These are phyloP conservation scores for Bucco capensis DNA, from an alignment of 2,113 vertebrate species.

Conservation along the genomic window DNA sequence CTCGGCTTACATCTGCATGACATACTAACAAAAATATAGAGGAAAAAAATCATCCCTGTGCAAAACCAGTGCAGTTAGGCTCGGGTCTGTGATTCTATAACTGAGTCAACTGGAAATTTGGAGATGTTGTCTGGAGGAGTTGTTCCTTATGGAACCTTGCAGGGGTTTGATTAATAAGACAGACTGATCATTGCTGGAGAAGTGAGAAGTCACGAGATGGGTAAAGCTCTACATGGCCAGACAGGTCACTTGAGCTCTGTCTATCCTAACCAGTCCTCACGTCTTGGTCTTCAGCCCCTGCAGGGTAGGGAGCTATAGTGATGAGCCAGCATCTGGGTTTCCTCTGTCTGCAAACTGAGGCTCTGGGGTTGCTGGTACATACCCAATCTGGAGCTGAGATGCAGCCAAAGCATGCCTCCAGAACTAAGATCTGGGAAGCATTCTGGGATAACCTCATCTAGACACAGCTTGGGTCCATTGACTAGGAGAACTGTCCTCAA, in stretches of 20 bases:
- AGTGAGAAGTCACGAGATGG: background rate
- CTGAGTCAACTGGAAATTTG: background rate
- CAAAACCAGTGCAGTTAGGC: background rate
- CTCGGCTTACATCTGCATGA: background rate
- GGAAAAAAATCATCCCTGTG: background rate
- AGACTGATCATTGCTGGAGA: background rate
- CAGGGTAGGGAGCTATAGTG: background rate
- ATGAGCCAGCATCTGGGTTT: background rate
- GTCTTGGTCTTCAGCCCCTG: background rate
- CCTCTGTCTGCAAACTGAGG: background rate
- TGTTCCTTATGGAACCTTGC: background rate
- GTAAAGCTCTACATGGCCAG: background rate
- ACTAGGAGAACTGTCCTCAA: background rate
- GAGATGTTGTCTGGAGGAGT: background rate
- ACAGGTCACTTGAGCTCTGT: background rate
- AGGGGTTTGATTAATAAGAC: background rate
- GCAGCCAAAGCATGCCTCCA: slow-evolving; percentile 46
- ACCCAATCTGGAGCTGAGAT: background rate
- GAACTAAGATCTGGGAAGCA: slow-evolving; percentile 29
- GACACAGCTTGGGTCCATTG: background rate
- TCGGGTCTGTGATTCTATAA: background rate
- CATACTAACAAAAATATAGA: background rate
- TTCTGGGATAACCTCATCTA: slow-evolving; percentile 56
- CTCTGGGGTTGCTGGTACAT: slow-evolving; percentile 8
- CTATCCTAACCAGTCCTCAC: background rate